phyloP scores from a whole-genome alignment of 1,140 invertebrate genomes.

The Myzus persicae region DNA sequence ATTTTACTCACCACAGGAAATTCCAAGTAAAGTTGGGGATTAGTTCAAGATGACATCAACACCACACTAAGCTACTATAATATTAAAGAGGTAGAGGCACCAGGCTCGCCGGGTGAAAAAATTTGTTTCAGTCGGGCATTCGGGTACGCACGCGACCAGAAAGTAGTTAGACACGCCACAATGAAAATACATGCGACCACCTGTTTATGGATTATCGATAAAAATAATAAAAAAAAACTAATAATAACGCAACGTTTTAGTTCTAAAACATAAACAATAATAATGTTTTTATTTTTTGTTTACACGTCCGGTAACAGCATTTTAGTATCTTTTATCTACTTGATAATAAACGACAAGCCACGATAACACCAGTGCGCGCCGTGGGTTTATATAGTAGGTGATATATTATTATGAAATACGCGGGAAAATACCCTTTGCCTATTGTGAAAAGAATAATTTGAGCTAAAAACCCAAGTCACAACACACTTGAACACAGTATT shows the following conservation, averaged over 20 bases:
- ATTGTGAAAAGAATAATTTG: neutral
- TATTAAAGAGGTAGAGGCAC: neutral
- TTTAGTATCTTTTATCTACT: neutral
- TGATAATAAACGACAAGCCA: neutral
- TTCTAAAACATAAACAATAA: conserved; percentile 7
- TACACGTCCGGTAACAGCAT: neutral
- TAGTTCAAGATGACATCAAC: neutral
- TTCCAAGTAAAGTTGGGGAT: neutral
- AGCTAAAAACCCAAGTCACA: neutral
- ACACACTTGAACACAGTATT: too few species aligned
- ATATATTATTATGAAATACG: neutral
- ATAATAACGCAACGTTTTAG: neutral
- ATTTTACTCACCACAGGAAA: neutral
- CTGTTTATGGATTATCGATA: conserved; percentile 15
- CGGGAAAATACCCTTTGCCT: neutral
- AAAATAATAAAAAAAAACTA: neutral
- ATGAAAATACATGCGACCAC: neutral
- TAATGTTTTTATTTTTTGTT: conserved; percentile 3
- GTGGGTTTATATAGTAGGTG: neutral
- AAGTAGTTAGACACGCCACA: neutral
- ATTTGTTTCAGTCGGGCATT: neutral
- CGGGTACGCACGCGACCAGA: neutral
- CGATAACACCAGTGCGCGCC: neutral
- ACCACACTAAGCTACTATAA: neutral
- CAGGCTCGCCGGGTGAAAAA: neutral